A percentile compares a stretch with the other conserved stretches of the same genome.
These are phyloP conservation scores for Thinocorus orbignyianus DNA, from an alignment of 2,113 vertebrate genomes.

Conservation along the genomic window DNA sequence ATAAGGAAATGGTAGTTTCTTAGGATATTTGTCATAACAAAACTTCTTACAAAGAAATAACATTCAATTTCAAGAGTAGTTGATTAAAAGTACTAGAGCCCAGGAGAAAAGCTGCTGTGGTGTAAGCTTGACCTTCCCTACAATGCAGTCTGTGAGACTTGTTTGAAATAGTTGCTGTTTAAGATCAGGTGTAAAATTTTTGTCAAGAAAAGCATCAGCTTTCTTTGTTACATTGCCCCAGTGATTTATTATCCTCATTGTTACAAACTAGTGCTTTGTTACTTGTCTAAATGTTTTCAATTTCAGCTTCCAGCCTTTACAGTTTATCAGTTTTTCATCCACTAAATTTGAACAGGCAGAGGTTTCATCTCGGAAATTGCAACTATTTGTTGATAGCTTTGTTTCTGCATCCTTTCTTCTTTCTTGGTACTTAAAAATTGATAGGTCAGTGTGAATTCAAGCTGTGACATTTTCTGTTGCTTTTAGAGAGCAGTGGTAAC, in stretches of 20 bases:
- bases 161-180: neutral
- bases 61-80: neutral
- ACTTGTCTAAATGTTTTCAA: neutral
- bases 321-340: neutral
- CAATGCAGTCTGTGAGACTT: neutral
- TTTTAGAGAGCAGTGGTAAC: neutral
- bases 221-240: neutral
- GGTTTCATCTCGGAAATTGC: neutral
- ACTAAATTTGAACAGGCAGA: neutral
- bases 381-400: neutral
- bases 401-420: neutral
- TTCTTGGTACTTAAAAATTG: accelerated
- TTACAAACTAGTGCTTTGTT: neutral
- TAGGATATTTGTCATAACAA: neutral
- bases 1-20: neutral
- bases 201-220: neutral
- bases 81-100: neutral
- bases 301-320: neutral
- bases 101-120: neutral
- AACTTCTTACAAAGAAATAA: neutral
- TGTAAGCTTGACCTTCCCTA: neutral
- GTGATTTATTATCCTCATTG: neutral
- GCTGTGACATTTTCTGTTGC: neutral
- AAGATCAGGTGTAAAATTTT: neutral
- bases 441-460: neutral